Evolutionary conservation across 2,113 vertebrate species (phyloP).

Genomic region (Eclectus roratus): DNA sequence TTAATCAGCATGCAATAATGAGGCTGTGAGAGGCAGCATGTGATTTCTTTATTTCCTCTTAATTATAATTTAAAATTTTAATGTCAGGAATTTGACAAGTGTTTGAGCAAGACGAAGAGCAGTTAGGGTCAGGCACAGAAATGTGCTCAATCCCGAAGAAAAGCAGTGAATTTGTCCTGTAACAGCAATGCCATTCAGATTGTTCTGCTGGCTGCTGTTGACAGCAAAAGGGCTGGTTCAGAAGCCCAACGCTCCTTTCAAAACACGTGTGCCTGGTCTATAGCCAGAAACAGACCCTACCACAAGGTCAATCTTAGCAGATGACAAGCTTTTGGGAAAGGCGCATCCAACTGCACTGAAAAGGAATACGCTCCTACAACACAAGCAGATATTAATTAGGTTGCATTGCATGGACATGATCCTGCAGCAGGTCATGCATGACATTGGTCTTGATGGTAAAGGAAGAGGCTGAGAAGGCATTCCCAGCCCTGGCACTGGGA

Average conservation of each 20-base stretch:
- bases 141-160: neutral
- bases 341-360: rapidly evolving
- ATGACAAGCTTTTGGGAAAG: neutral
- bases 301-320: neutral
- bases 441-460: neutral
- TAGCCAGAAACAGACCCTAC: neutral
- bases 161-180: neutral
- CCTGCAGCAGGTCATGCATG: neutral
- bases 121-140: slow-evolving; percentile 11
- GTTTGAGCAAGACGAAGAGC: slow-evolving; percentile 19
- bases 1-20: slow-evolving; percentile 54
- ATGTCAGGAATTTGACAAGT: slow-evolving; percentile 41
- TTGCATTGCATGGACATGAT: rapidly evolving
- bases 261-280: neutral
- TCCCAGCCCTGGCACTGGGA: neutral
- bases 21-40: neutral
- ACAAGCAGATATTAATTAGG: neutral
- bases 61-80: slow-evolving; percentile 60
- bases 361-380: neutral
- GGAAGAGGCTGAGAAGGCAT: neutral
- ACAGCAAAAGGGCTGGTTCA: neutral
- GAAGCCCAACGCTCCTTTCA: rapidly evolving
- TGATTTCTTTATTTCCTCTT: slow-evolving; percentile 51
- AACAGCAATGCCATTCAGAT: neutral
- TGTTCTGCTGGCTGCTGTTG: neutral